Evolutionary conservation across 2,888 invertebrate species (phyloP), one percentile per base, ranked within the genome.

Genomic region (Cheilosia impressa): DNA sequence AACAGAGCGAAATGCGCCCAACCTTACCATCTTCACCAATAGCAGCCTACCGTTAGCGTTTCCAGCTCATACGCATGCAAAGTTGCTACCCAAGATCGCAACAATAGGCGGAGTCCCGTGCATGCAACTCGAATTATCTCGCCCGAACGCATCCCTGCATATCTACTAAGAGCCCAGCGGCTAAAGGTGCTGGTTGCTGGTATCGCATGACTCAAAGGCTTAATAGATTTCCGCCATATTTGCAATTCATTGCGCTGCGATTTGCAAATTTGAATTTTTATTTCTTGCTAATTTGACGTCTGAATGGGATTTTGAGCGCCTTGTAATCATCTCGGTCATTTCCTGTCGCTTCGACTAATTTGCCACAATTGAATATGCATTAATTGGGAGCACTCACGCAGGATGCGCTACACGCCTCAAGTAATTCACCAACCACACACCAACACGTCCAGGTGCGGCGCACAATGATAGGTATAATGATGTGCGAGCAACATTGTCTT

Each of bases 61-160:
- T 60, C 19, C 41, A 38, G 19, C 15, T 43, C 71, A 73, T 50
- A 72, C 43, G 58, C 50, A 66, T 66, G 73, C 66, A 66, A 73
- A 73, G 34, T 22, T 81, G 34, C 58, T 43, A 24, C 66, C 72
- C 45, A 7, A 15, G 17, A 31, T 47, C 62, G 5, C 31, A 66
- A 66, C 76, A 69, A 82, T 71, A 82, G 77, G 77, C 82, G 82
- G 82, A 76, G 82, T 65, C 60, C 58, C 38, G 50, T 24, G 65
- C 81, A 69, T 71, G 71, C 81, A 60, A 75, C 19, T n/a, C 38
- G 31, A 60, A 60, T 60, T 68, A 58, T 60, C 53, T 52, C 63
- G 9, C 63, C 50, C 47, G 24, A 76, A 76, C 60, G 76, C 76
- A 68, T 52, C 66, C 17, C 62, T 53, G 7, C 10, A 31, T 31